Evolutionary conservation across 2,113 vertebrate species (phyloP).

Genomic region (Danio rerio): GRCz12tu NC_133178.1:42128501-42129000

Average conservation of each 20-base stretch:
- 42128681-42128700: constrained; percentile 57
- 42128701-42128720: constrained; percentile 31
- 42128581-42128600: constrained; percentile 28
- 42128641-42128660: too few species aligned
- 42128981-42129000: constrained; percentile 64
- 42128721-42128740: constrained; percentile 38
- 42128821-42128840: constrained; percentile 54
- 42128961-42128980: constrained; percentile 58
- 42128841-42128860: constrained; percentile 65
- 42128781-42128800: constrained; percentile 52
- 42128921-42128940: constrained; percentile 46
- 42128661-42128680: constrained; percentile 56
- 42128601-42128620: constrained; percentile 12
- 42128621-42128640: constrained; percentile 22
- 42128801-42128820: constrained; percentile 48
- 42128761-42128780: constrained; percentile 5
- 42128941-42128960: constrained; percentile 71
- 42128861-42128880: constrained; percentile 54
- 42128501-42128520: constrained; percentile 47
- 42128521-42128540: constrained; percentile 21
- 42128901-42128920: constrained; percentile 59
- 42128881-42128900: constrained; percentile 57
- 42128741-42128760: constrained; percentile 10
- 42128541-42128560: constrained; percentile 1
- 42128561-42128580: constrained; percentile 19